phyloP scores from a whole-genome alignment of 2,888 invertebrate genomes.

The Xestia c-nigrum region DNA sequence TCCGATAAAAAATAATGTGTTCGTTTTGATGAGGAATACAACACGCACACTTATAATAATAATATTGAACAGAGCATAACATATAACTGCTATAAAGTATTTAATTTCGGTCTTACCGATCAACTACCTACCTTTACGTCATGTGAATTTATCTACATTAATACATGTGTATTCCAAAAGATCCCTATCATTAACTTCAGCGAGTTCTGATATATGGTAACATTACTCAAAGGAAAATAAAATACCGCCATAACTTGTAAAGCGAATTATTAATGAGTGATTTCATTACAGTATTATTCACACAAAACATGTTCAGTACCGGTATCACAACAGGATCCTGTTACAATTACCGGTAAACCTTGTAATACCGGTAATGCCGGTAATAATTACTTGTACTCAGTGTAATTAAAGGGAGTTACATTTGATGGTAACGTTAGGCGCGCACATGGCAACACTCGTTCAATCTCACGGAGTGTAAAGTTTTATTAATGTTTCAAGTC shows the following conservation, averaged over 20 bases:
- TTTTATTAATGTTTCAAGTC: slow-evolving; percentile 19
- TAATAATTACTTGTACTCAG: slow-evolving; percentile 2
- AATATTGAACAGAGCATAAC: background rate
- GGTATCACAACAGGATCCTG: background rate
- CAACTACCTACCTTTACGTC: background rate
- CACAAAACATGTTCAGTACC: slow-evolving; percentile 3
- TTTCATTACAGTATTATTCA: slow-evolving; percentile 5
- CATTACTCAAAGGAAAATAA: slow-evolving; percentile 6
- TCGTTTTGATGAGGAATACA: background rate
- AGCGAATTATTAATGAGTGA: slow-evolving; percentile 13
- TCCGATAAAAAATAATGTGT: background rate
- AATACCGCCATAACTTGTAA: background rate
- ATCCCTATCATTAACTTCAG: background rate
- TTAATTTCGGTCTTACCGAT: background rate
- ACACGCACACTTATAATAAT: background rate
- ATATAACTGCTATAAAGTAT: background rate
- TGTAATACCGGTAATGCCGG: slow-evolving; percentile 1
- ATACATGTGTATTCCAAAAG: background rate
- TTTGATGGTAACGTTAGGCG: slow-evolving; percentile 25
- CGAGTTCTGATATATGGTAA: background rate
- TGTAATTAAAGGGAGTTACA: slow-evolving; percentile 30
- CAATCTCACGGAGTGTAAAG: slow-evolving; percentile 24
- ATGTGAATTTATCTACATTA: too few relatives aligned
- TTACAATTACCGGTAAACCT: background rate
- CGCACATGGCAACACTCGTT: slow-evolving; percentile 16